phyloP scores from a whole-genome alignment of 35 echinoderm and acorn worm genomes.

The Acanthaster planci region DNA sequence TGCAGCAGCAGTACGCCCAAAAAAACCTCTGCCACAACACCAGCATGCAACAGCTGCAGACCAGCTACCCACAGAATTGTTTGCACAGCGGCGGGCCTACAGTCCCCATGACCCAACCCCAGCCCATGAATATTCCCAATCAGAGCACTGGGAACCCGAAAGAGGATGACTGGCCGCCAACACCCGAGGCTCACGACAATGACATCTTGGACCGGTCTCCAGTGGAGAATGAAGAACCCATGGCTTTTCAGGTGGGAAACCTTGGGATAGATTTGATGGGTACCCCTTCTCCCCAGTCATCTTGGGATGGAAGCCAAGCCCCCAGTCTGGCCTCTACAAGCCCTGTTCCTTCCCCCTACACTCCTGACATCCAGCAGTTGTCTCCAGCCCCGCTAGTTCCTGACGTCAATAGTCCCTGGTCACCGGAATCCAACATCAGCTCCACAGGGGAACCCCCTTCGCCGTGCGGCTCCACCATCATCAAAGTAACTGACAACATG shows the following conservation, averaged over 20 bases:
- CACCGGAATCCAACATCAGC: constrained; percentile 1
- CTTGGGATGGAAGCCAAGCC: neutral
- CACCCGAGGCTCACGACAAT: neutral
- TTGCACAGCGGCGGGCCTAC: neutral
- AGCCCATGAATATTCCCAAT: neutral
- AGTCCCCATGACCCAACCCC: neutral
- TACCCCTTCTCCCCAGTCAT: neutral
- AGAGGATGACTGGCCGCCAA: neutral
- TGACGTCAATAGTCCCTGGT: neutral
- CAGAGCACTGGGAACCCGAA: neutral
- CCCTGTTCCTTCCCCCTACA: neutral
- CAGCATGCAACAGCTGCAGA: neutral
- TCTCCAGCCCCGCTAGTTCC: neutral
- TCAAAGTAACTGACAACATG: neutral
- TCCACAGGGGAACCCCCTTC: neutral
- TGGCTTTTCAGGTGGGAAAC: neutral
- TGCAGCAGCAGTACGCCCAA: neutral
- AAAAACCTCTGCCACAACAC: neutral
- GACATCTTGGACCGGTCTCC: neutral
- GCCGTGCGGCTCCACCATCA: neutral
- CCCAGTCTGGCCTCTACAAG: neutral
- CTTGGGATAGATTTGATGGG: neutral
- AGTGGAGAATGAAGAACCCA: neutral
- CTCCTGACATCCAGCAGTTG: neutral
- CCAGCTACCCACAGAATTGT: neutral